Evolutionary conservation across 2,113 vertebrate genomes (phyloP), one percentile per base, ranked within the genome.

Genomic region (Epinephelus lanceolatus): DNA sequence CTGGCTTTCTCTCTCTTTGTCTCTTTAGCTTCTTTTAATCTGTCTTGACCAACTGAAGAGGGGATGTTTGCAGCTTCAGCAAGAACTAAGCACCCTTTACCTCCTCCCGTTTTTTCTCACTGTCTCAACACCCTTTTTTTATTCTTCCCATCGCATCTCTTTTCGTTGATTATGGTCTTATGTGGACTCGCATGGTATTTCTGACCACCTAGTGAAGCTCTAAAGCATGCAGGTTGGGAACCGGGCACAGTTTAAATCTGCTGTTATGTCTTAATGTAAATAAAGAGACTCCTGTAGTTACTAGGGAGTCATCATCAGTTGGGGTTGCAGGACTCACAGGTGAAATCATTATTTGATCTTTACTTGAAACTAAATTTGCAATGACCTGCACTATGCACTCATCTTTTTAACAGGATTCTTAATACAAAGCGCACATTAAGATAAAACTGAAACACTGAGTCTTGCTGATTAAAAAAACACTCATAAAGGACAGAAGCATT

Each of bases 21-120:
- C 87, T 92, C 93, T 97, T 82, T 95, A 99, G 98, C 97, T 99
- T 99, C 97, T 99, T 99, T 97, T 99, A 99, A 97, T 96, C 96
- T 96, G 94, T 98, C 96, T 96, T 95, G 96, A 95, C 95, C 96
- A 94, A 93, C 96, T 96, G 96, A 97, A 96, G 97, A 98, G 96
- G 97, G 96, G 97, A 98, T 95, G 33, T 37, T 37, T 96, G 94
- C 97, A 95, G 95, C 95, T 97, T 96, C 94, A 95, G 94, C 95
- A 95, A 98, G 95, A 97, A 94, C 91, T 96, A 96, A 96, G 96
- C 95, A 95, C 78, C 95, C 92, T 93, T 93, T 95, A 92, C 90
- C 89, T 94, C 88, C 91, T 90, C 90, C 89, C 81, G 88, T 86
- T 90, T 91, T 78, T 89, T 91, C 87, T 92, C 80, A 59, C 91